phyloP scores from a whole-genome alignment of 2,888 invertebrate genomes.

The Nemotelus nigrinus region DNA sequence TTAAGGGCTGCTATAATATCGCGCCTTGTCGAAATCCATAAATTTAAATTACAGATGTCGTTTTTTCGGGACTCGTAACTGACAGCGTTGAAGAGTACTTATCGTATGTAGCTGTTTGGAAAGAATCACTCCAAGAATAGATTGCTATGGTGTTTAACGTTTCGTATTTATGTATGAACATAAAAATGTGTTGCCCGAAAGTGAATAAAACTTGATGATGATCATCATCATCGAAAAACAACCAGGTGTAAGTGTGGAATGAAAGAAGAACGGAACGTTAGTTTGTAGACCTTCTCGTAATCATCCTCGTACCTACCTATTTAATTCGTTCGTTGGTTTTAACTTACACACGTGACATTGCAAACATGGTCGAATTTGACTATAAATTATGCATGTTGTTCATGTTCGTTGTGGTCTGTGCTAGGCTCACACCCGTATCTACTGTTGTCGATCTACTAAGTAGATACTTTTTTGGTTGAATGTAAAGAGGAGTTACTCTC shows the following conservation, averaged over 20 bases:
- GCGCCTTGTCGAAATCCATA: slow-evolving; percentile 38
- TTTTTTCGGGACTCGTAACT: slow-evolving; percentile 6
- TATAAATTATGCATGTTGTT: slow-evolving; percentile 1
- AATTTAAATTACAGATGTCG: slow-evolving; percentile 40
- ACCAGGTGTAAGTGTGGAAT: slow-evolving; percentile 36
- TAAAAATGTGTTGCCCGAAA: slow-evolving; percentile 23
- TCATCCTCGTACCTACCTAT: not conserved
- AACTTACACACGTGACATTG: not conserved
- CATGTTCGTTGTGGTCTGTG: too few relatives aligned
- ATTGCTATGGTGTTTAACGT: not conserved
- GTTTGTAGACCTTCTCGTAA: not conserved
- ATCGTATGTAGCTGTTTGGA: not conserved
- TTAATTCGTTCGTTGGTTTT: not conserved
- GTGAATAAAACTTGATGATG: slow-evolving; percentile 35
- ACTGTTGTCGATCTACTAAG: too few relatives aligned
- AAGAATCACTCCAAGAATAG: not conserved
- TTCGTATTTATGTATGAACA: not conserved
- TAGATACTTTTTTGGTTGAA: too few relatives aligned
- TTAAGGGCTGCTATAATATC: slow-evolving; percentile 33
- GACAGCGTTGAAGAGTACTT: slow-evolving; percentile 1
- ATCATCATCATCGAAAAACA: not conserved
- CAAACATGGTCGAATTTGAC: not conserved
- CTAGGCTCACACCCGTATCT: too few relatives aligned
- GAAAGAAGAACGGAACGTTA: not conserved
- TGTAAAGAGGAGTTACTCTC: too few relatives aligned